Evolutionary conservation across 1,140 invertebrate genomes (phyloP).

Genomic region (Macrobrachium nipponense): DNA sequence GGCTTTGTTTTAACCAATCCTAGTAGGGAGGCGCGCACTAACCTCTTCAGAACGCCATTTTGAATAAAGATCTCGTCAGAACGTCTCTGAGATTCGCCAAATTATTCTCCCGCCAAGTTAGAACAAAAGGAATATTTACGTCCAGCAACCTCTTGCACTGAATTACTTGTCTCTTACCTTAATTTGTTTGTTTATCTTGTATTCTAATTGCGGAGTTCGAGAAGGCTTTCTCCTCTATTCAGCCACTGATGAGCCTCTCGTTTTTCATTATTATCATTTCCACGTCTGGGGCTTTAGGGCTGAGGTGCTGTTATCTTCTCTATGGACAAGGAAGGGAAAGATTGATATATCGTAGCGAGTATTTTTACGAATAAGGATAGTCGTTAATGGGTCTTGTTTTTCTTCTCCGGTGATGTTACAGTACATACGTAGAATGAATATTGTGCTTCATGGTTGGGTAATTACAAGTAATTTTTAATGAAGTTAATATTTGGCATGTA

Average conservation of each 20-base stretch:
- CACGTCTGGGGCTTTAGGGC: background rate
- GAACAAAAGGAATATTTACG: slow-evolving; percentile 22
- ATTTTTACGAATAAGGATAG: no score
- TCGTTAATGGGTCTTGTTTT: no score
- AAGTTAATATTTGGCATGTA: background rate
- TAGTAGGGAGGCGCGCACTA: no score
- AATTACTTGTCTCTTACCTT: background rate
- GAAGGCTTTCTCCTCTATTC: background rate
- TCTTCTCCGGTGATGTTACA: no score
- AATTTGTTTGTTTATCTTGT: slow-evolving; percentile 28
- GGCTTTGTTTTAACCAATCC: background rate
- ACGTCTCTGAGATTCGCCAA: slow-evolving; percentile 6
- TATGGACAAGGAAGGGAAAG: no score
- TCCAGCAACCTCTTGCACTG: slow-evolving; percentile 13
- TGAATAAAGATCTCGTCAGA: slow-evolving; percentile 17
- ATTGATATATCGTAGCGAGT: no score
- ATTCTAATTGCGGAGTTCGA: background rate
- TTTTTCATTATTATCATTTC: background rate
- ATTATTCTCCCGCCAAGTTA: slow-evolving; percentile 23
- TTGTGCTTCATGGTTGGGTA: no score
- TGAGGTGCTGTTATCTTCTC: no score
- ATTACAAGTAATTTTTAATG: background rate
- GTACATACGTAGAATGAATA: no score
- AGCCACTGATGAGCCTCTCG: background rate
- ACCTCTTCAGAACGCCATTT: slow-evolving; percentile 7